Base-by-base conservation (phyloP, 1,140 invertebrate genomes). In the Nylanderia fulva region DNA sequence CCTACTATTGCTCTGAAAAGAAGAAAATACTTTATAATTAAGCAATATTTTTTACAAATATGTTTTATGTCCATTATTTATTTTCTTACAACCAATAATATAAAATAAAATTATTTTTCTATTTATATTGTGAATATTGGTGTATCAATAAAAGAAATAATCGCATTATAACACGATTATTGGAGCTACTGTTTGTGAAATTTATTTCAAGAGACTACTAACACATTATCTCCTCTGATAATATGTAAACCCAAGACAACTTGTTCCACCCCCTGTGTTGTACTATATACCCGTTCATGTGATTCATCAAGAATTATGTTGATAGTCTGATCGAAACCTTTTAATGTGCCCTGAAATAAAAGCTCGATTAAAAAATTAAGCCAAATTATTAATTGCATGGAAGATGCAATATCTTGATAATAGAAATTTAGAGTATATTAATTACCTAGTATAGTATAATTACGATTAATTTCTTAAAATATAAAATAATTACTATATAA, bases 261-360 rank as follows among this genome's bases (percentile, higher is more conserved):
- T 96, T 99, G 98, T 92, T 99, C 98, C 56, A 99, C 98, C 61
- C 99, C 99, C 90, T 97, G 96, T 13, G 96, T 97, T 18, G 97
- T 97, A 77, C 98, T 99, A 93, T 98, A 99, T 18, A 99, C 99
- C 92, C 99, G 95, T 95, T 99, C 99, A 94, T 99, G 98, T 77
- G 98, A 99, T 94, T 99, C 99, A 93, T 99, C 99, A 45, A 99
- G 95, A 91, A 99, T 99, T 85, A 99, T 96, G 92, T 99, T 99
- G 80, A 99, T 99, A 24, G 98, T 99, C 95, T 99, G 99, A 95
- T 99, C 99, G 95, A 99, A 99, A 61, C 98, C 98, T 94, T 98
- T 98, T 68, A 98, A 93, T 2, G 97, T 98, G 52, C 97, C 98
- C 97, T 98, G 89, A 90, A 96, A 91, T 74, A 87, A 69, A 56